A percentile compares a stretch with the other conserved stretches of the same genome.
These are phyloP conservation scores for Globodera rostochiensis DNA, from an alignment of 1,140 invertebrate species.

Conservation along the genomic window DNA sequence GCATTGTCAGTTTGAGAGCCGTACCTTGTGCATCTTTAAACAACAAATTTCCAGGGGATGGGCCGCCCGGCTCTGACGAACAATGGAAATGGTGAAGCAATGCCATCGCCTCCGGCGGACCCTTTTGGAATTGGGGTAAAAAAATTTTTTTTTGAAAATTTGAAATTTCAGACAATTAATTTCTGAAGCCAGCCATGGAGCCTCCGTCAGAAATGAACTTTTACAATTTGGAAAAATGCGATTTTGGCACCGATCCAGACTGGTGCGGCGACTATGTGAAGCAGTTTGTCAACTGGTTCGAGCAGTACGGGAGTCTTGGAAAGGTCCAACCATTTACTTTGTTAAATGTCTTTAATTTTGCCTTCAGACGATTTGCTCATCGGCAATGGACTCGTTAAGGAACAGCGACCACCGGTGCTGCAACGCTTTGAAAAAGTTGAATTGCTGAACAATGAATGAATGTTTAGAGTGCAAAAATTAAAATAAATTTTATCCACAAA, in stretches of 20 bases:
- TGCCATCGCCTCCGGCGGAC: not conserved
- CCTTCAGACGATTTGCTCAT: slow-evolving; percentile 14
- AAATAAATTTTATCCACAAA: not conserved
- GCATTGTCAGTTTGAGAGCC: not conserved
- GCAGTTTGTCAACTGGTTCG: slow-evolving; percentile 30
- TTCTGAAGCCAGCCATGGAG: not conserved
- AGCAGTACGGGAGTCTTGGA: slow-evolving; percentile 17
- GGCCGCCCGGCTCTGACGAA: not conserved
- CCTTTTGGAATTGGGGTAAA: not conserved
- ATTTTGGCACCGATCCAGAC: slow-evolving; percentile 25
- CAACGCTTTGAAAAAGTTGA: slow-evolving; percentile 25
- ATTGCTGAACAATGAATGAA: not conserved
- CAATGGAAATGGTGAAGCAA: not conserved
- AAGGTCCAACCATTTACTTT: not conserved
- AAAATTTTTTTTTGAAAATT: not conserved
- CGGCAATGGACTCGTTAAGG: slow-evolving; percentile 23
- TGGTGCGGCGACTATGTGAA: slow-evolving; percentile 31
- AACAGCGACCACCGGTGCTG: slow-evolving; percentile 33
- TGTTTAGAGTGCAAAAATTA: not conserved
- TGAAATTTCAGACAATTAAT: not conserved
- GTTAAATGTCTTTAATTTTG: not conserved
- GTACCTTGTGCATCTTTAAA: not conserved
- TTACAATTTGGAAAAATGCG: slow-evolving; percentile 24
- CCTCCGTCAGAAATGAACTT: not conserved
- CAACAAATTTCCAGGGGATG: no score